phyloP scores from a whole-genome alignment of 2,888 invertebrate genomes.

The Yponomeuta sedellus region DNA sequence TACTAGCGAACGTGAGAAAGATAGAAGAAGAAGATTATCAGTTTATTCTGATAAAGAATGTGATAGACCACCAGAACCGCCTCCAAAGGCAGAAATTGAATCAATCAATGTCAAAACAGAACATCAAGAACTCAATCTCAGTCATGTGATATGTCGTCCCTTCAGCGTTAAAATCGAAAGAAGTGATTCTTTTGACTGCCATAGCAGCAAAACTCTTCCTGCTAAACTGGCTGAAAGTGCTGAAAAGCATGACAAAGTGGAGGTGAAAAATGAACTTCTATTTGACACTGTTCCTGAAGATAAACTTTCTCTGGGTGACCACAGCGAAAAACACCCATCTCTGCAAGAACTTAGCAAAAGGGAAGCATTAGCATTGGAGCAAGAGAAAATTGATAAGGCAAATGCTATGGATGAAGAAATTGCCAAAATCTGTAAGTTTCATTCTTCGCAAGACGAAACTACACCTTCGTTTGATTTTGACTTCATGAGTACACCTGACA shows the following conservation, averaged over 20 bases:
- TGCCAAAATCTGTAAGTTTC: constrained; percentile 22
- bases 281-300: not conserved
- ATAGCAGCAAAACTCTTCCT: constrained; percentile 4
- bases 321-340: not conserved
- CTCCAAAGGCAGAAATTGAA: constrained; percentile 32
- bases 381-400: constrained; percentile 42
- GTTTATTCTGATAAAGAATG: constrained; percentile 25
- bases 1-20: constrained; percentile 44
- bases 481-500: not conserved
- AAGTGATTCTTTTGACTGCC: constrained; percentile 9
- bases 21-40: constrained; percentile 33
- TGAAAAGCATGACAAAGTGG: not conserved
- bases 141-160: not conserved
- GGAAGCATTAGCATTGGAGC: constrained; percentile 31
- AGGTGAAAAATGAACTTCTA: not conserved
- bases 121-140: constrained; percentile 18
- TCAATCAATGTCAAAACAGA: constrained; percentile 40
- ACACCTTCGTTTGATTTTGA: constrained; percentile 24
- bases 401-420: constrained; percentile 36
- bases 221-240: not conserved
- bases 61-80: constrained; percentile 33
- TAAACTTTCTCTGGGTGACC: not conserved
- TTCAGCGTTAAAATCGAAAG: constrained; percentile 6
- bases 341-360: not conserved
- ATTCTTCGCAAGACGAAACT: constrained; percentile 15